Evolutionary conservation across 2,113 vertebrate genomes (phyloP), one percentile per base, ranked within the genome.

Genomic region (Phoxinus phoxinus): DNA sequence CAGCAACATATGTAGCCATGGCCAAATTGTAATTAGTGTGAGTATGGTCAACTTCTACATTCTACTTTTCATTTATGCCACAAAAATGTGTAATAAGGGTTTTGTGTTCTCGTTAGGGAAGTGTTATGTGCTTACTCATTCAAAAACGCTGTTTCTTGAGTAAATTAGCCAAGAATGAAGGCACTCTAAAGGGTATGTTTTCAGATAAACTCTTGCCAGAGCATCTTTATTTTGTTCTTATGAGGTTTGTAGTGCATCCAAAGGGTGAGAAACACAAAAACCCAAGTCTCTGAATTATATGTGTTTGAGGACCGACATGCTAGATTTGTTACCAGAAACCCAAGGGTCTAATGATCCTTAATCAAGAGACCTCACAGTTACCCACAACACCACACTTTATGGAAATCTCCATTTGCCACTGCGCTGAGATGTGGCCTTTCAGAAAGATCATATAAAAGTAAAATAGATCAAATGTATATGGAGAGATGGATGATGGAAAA

Each of bases 401-500:
- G 23, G 56, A 80, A 80, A 80, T 46, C 58, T 63, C 77, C 58
- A 63, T 46, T 17, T 80, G 78, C 7, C 4, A 44, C 58, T 46
- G 77, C 17, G n/a, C 7, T 63, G n/a, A 80, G 56, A 6, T n/a
- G 77, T 80, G 78, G 37, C 58, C 37, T 81, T 46, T 65, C 30
- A 61, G n/a, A 81, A 46, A 46, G 37, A 46, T 81, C 58, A 63
- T 44, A 81, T 81, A 63, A 46, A 46, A 81, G 37, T 37, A 81
- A 63, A 44, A 63, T 27, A 44, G 37, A 63, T 46, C 44, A 61
- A 79, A 79, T 79, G 35, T 79, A n/a, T 61, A 79, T 58, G 53
- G 32, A 79, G 37, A 81, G 37, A 63, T 63, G 78, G 58, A 81
- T 61, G n/a, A 63, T 46, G 37, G 78, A 65, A 81, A 78, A 63